Evolutionary conservation across 1,140 invertebrate species (phyloP).

Genomic region (Campoletis sonorensis): DNA sequence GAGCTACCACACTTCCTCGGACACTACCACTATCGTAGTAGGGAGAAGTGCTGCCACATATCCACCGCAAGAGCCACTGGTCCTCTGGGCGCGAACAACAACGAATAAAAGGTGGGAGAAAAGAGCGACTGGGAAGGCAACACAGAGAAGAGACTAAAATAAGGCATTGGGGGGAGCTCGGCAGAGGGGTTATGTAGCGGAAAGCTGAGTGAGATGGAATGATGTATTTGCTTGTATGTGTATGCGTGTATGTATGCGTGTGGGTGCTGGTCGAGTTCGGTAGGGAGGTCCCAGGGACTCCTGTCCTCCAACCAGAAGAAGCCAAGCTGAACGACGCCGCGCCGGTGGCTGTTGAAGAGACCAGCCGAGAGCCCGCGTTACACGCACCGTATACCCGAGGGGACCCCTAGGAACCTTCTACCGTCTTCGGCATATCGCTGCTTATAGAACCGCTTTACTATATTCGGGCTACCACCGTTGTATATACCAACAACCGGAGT

Average conservation of each 20-base stretch:
- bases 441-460: conserved; percentile 59
- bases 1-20: conserved; percentile 40
- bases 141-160: conserved; percentile 13
- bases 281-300: conserved; percentile 72
- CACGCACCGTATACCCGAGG: conserved; percentile 41
- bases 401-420: conserved; percentile 43
- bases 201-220: conserved; percentile 15
- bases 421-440: conserved; percentile 64
- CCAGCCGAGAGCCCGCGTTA: conserved; percentile 31
- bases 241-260: conserved; percentile 36
- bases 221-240: conserved; percentile 13
- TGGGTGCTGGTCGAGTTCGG: conserved; percentile 68
- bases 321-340: conserved; percentile 60
- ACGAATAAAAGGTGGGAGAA: conserved; percentile 35
- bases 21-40: conserved; percentile 20
- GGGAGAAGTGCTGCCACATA: conserved; percentile 15
- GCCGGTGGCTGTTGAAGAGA: conserved; percentile 35
- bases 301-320: conserved; percentile 76
- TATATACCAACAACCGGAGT: conserved; percentile 17
- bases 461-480: conserved; percentile 68
- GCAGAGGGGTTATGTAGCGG: conserved; percentile 29
- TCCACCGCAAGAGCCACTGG: conserved; percentile 14
- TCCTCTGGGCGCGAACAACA: conserved; percentile 27
- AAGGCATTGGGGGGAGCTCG: not conserved
- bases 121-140: conserved; percentile 31